Evolutionary conservation across 2,113 vertebrate genomes (phyloP), one percentile per base, ranked within the genome.

Genomic region (Hystrix brachyura): DNA sequence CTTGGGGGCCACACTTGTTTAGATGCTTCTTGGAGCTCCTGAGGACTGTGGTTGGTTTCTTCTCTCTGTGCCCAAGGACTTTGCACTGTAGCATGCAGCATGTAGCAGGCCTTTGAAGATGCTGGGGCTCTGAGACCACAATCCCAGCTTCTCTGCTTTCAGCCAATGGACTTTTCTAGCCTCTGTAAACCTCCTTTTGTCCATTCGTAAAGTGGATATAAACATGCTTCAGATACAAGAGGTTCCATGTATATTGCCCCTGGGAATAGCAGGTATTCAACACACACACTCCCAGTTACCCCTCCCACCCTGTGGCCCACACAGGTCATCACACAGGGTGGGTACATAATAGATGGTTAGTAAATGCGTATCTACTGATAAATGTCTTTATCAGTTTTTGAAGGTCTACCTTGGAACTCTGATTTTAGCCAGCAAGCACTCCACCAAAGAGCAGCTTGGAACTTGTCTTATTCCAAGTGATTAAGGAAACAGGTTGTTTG

Each of bases 401-500:
- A 65, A 87, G 25, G 53, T 85, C 60, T 65, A 48, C 62, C 74
- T 43, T 29, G 74, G 74, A 91, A n/a, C 74, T 80, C 74, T 78
- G 62, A 88, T 27, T 80, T 89, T 64, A 71, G 69, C 69, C 34
- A 32, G 2, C 32, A 21, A 51, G 57, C 15, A 25, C 29, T 82
- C 10, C 78, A n/a, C 55, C 46, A 59, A 57, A 64, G 62, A 7
- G 59, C 48, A 86, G 60, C 95, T 69, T 83, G 59, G 38, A 91
- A 76, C 55, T 85, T 81, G 32, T 46, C 62, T 65, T 64, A 21
- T 46, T 87, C 43, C 4, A 17, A 55, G n/a, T 78, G 32, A 85
- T 81, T 64, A 93, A 94, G 46, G 74, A 76, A 90, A 85, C 0
- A 43, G 32, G 57, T 95, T 92, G 34, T 78, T 92, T 82, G 83